Base-by-base conservation (phyloP, 2,113 vertebrate species). In the Rana temporaria region DNA sequence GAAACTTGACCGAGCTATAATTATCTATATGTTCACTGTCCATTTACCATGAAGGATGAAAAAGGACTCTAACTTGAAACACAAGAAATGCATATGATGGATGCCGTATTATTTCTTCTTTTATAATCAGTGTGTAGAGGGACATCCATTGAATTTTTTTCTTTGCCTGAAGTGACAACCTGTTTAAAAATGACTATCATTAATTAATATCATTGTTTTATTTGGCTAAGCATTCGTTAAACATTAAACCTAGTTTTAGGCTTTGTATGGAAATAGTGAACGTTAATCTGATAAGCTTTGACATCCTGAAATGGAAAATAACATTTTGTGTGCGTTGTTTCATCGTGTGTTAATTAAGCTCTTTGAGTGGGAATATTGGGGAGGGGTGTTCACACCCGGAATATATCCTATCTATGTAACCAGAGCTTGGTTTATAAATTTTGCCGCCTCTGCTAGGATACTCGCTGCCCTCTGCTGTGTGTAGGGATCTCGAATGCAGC, bases 271-370 rank as follows among this genome's bases (percentile, higher is more conserved):
- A 74, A 74, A 74, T 74, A 11, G 4, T 38, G 18, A 74, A 30
- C 6, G 17, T 12, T 18, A 16, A 59, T 74, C 55, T 59, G 71
- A 74, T 74, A 74, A 74, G 26, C 18, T 59, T 38, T 74, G 71
- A 74, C 71, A 59, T 74, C 71, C 59, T 14, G 59, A 20, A 59
- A 56, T 74, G 71, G 71, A 74, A 73, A 74, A 59, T 30, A 38
- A 69, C 24, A 56, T 57, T 57, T 55, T 26, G 55, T 56, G 56
- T 72, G 20, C 22, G 6, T n/a, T 60, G 20, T 60, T 60, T 60
- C 16, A 19, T 8, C 42, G 14, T 52, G 17, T 38, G 30, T 67
- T 67, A 48, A 48, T 48, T 11, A 12, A 48, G 42, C 6, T 56
- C 55, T 59, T 26, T 32, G 8, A 32, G 26, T 18, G 30, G 70